These are phyloP conservation scores for Gymnopithys bicolor DNA, from an alignment of 2,797 vertebrate species.

Conservation along the genomic window DNA sequence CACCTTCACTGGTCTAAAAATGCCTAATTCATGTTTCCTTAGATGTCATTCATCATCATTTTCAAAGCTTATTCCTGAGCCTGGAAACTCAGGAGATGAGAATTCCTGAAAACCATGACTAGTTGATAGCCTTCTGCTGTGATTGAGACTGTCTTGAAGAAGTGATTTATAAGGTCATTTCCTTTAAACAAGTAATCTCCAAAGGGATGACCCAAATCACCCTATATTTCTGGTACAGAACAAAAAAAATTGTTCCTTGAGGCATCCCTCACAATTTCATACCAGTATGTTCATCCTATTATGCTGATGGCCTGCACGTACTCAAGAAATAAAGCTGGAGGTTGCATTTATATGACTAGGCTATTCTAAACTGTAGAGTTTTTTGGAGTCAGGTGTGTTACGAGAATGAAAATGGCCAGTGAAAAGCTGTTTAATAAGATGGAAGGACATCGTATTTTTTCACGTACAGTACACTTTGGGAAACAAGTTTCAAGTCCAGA, in stretches of 20 bases:
- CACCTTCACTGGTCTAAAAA: neutral
- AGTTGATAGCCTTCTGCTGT: neutral
- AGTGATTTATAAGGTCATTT: neutral
- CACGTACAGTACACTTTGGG: neutral
- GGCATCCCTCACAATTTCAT: neutral
- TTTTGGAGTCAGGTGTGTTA: neutral
- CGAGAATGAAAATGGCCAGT: neutral
- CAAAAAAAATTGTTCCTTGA: neutral
- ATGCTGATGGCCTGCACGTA: neutral
- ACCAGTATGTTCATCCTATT: neutral
- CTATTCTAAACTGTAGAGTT: neutral
- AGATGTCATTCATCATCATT: neutral
- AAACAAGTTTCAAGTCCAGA: neutral
- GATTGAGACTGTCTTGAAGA: neutral
- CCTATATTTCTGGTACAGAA: neutral
- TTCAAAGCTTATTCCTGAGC: neutral
- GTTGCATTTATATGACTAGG: neutral
- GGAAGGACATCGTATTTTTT: neutral
- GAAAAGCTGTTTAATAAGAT: neutral
- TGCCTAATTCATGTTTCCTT: neutral
- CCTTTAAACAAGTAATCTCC: neutral
- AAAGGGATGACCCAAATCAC: neutral
- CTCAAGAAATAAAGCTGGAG: neutral
- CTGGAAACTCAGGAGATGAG: neutral
- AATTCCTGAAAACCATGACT: neutral